Evolutionary conservation across 2,113 vertebrate genomes (phyloP), one percentile per base, ranked within the genome.

Genomic region (Axis porcinus): DNA sequence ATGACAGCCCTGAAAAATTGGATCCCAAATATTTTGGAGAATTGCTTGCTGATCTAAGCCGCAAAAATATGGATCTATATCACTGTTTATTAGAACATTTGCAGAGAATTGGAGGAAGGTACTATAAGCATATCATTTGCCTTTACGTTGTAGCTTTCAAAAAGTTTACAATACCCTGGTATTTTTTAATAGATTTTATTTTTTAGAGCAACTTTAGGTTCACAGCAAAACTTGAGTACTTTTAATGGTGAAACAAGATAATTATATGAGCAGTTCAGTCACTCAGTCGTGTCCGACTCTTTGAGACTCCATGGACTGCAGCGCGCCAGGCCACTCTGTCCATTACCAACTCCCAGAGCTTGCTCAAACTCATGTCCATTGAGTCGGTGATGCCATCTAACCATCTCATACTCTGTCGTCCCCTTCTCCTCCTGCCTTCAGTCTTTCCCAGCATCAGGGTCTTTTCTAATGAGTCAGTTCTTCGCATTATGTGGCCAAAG

Each of bases 21-120:
- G 99, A 99, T 98, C 99, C 99, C 1, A 99, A 99, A 33, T 99
- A 99, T 98, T 99, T 99, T 0, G 99, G 99, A 0, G 99, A 99
- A 97, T 99, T 99, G 91, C 99, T 99, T 86, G 99, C 99, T 0
- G 99, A 99, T 16, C 99, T 99, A 96, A 99, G 99, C 98, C 99
- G 99, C 97, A 99, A 99, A 98, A 99, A 99, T 99, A 98, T 86
- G 0, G 99, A 99, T 98, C 98, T 99, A 94, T 98, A 99, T 98
- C 98, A 98, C 92, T 99, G 99, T 97, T 98, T 99, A 93, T 98
- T 99, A 0, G 99, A 99, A 85, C 99, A 99, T 13, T 99, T 99
- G 98, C 98, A 99, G 88, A 99, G 99, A 99, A 99, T 99, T 50
- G 99, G 99, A 3, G 99, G 99, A 98, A 99, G 99, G 99, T 99